Evolutionary conservation across 2,888 invertebrate genomes (phyloP).

Genomic region (Sinopyrophorus schimmeli): DNA sequence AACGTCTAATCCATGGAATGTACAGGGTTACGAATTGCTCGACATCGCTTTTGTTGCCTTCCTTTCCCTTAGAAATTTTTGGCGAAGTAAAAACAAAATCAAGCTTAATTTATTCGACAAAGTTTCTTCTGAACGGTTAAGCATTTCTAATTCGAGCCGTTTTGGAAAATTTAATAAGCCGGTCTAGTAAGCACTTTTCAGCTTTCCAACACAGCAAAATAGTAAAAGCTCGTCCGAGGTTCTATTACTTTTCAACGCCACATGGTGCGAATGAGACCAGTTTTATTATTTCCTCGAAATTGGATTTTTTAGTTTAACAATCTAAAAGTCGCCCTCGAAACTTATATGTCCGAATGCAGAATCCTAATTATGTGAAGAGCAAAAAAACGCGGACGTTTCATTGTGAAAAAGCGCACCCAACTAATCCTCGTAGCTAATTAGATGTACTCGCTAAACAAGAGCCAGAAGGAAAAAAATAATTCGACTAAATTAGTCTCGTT

Average conservation of each 20-base stretch:
- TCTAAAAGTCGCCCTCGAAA: no score
- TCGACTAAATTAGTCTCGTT: conserved; percentile 11
- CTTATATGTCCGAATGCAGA: not conserved
- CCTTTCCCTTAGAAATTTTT: conserved; percentile 7
- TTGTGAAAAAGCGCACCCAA: no score
- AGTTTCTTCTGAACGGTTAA: not conserved
- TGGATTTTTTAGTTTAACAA: conserved; percentile 15
- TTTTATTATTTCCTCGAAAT: conserved; percentile 29
- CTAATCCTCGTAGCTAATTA: no score
- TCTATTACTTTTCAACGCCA: conserved; percentile 33
- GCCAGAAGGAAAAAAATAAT: no score
- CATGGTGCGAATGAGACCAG: conserved; percentile 34
- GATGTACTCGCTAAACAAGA: no score
- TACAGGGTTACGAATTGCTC: conserved; percentile 8
- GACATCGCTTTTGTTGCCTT: no score
- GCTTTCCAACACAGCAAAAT: conserved; percentile 16
- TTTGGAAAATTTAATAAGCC: conserved; percentile 17
- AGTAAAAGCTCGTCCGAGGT: conserved; percentile 20
- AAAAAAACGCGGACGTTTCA: no score
- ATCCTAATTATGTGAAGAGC: not conserved
- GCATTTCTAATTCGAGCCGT: no score
- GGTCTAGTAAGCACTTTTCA: conserved; percentile 16
- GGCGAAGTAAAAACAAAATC: conserved; percentile 1
- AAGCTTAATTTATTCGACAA: conserved; percentile 7
- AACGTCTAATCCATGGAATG: conserved; percentile 18